Conservation (phyloP, 1,140 invertebrate genomes). For the Caenorhabditis remanei region DNA sequence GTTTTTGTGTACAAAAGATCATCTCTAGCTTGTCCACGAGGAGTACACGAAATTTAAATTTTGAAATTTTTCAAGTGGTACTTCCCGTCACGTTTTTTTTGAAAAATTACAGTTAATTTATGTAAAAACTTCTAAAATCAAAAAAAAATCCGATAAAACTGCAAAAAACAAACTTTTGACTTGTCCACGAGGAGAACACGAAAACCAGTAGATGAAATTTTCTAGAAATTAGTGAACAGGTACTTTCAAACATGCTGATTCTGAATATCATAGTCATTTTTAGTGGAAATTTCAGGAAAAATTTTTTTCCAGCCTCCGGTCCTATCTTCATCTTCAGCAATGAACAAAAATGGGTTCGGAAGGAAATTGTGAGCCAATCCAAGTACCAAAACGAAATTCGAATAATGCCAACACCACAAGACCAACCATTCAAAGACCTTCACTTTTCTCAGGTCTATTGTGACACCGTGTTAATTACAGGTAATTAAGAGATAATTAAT, state of each 20-base stretch:
- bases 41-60: no score
- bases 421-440: background rate
- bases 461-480: constrained; percentile 2
- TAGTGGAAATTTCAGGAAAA: background rate
- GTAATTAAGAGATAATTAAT: background rate
- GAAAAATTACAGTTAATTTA: no score
- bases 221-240: no score
- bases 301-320: background rate
- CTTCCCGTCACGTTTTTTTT: no score
- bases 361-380: background rate
- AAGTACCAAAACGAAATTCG: background rate
- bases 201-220: no score
- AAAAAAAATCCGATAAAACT: no score
- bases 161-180: no score
- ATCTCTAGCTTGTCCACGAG: no score
- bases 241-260: background rate
- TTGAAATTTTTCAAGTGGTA: no score
- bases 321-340: background rate
- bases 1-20: no score
- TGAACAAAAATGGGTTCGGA: background rate
- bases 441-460: constrained; percentile 3
- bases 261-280: background rate
- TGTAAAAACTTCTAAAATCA: no score
- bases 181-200: no score
- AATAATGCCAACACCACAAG: background rate